Evolutionary conservation across 1,140 invertebrate species (phyloP), one percentile per base, ranked within the genome.

Genomic region (Drosophila willistoni): DNA sequence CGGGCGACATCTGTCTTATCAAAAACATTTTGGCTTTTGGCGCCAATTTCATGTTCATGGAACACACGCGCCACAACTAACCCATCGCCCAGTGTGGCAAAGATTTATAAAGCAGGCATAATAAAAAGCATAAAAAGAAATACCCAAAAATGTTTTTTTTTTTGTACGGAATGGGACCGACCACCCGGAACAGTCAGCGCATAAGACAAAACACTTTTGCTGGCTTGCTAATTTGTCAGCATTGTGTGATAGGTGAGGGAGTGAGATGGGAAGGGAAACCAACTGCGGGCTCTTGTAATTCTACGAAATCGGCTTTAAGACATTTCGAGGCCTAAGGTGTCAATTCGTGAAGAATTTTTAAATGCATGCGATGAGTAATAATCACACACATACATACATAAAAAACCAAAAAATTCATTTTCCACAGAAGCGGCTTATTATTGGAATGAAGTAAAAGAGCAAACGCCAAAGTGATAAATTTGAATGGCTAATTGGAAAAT

Each of bases 331-430:
- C 42, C 39, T 76, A 86, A 86, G 83, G 83, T 86, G 83, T 87
- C 83, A 86, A 86, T 86, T 79, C 83, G 83, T 77, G 69, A 82
- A 86, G 83, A 87, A 77, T 87, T 71, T 69, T 69, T 80, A 84
- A 85, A 84, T 73, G 81, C 77, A 77, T 69, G 78, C 83, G 83
- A 87, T 86, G 82, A 86, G 79, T 86, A 86, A 86, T 86, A 86
- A 79, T 76, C 71, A 7, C 29, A 29, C 29, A 29, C 29, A 29
- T 25, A 25, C 25, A 25, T 25, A 25, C 25, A 25, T 3, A 62
- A 41, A 17, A 51, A 9, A 22, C 19, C 0, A 7, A 54, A 54
- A 72, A 47, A 75, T 64, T 34, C 22, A 65, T 70, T 67, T 77
- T 39, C 70, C 25, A 73, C 64, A 54, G 57, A 63, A 75, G 56